Percentiles rank a stretch among this genome's conserved stretches.
These are phyloP conservation scores for Drosophila cognata DNA, from an alignment of 2,888 invertebrate species.

Conservation along the genomic window DNA sequence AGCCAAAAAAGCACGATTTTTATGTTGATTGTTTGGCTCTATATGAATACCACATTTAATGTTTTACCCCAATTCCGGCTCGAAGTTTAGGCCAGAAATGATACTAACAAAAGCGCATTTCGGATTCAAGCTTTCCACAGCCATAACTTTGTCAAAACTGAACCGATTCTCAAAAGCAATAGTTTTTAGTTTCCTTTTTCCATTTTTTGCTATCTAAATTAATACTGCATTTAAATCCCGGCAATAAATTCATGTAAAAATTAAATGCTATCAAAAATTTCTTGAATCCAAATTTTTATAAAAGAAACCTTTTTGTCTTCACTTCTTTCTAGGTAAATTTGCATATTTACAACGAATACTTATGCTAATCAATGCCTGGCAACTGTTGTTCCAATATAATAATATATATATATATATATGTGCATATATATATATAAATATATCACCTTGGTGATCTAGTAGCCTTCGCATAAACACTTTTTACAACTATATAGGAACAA, in stretches of 20 bases:
- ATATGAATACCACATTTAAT: no score
- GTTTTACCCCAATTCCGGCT: no score
- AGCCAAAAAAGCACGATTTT: no score
- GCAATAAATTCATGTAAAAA: background rate
- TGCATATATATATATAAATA: background rate
- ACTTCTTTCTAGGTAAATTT: background rate
- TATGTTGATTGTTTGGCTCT: no score
- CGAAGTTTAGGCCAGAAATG: no score
- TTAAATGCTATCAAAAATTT: no score
- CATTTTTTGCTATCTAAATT: background rate
- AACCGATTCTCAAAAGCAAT: no score
- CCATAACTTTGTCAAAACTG: no score
- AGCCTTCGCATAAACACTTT: conserved; percentile 33
- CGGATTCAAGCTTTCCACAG: no score
- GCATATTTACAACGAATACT: background rate
- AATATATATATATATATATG: background rate
- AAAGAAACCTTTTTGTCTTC: background rate
- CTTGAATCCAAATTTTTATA: background rate
- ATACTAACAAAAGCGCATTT: no score
- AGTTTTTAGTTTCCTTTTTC: background rate
- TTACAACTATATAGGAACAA: background rate
- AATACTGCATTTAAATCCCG: background rate
- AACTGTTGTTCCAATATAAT: conserved; percentile 1
- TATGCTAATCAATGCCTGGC: background rate
- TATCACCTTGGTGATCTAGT: conserved; percentile 54